phyloP scores from a whole-genome alignment of 2,888 invertebrate genomes.

The Celastrina argiolus region DNA sequence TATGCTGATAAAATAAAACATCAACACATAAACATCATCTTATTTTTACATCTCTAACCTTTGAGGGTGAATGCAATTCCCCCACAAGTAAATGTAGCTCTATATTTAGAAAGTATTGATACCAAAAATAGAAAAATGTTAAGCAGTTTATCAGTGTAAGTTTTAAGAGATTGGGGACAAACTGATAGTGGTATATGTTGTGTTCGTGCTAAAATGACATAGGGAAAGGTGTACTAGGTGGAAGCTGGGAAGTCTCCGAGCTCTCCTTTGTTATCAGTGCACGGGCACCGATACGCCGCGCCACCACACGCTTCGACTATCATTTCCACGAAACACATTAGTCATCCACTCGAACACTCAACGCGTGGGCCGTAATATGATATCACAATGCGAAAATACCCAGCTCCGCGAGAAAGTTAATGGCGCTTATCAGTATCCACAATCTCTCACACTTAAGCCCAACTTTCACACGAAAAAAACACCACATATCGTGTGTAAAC shows the following conservation, averaged over 20 bases:
- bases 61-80: conserved; percentile 51
- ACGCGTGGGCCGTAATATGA: conserved; percentile 79
- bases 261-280: conserved; percentile 74
- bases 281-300: conserved; percentile 56
- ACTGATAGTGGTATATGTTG: conserved; percentile 11
- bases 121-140: conserved; percentile 65
- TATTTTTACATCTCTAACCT: conserved; percentile 35
- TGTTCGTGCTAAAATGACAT: not conserved
- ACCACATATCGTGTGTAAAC: conserved; percentile 46
- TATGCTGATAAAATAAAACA: conserved; percentile 58
- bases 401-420: conserved; percentile 80
- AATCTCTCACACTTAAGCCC: conserved; percentile 74
- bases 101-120: conserved; percentile 73
- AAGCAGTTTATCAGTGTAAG: conserved; percentile 41
- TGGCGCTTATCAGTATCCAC: conserved; percentile 79
- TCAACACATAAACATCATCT: conserved; percentile 35
- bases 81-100: conserved; percentile 63
- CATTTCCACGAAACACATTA: conserved; percentile 76
- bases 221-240: conserved; percentile 24
- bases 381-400: conserved; percentile 80
- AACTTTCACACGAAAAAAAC: conserved; percentile 77
- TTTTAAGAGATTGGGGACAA: conserved; percentile 32
- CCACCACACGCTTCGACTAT: conserved; percentile 66
- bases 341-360: conserved; percentile 72
- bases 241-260: conserved; percentile 38